Evolutionary conservation across 1,140 invertebrate species (phyloP), one percentile per base, ranked within the genome.

Genomic region (Listronotus oregonensis): DNA sequence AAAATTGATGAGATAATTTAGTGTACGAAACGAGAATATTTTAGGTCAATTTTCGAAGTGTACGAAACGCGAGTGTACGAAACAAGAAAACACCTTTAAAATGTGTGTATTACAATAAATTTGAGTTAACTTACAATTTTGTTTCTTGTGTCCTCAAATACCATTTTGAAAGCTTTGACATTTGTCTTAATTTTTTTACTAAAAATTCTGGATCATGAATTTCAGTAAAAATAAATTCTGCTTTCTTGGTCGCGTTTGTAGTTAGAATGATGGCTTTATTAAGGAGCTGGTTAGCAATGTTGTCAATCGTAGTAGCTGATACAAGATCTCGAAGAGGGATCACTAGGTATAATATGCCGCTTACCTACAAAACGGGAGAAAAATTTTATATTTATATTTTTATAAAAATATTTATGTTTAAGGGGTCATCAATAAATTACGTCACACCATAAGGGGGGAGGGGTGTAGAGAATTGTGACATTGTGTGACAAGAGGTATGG

Each of bases 161-260:
- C 21, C 97, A 83, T 78, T 97, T 94, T 0, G 90, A 92, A 5
- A 27, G 21, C 21, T 27, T 27, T 5, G 21, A 27, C 21, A 27
- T 27, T 27, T 27, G 21, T 27, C 5, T 1, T 59, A 98, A 89
- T 80, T 96, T 97, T 72, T 90, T 86, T 11, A 97, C 86, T 0
- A 98, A 84, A 79, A 97, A 93, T 74, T 96, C 90, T 64, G 93
- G 82, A 77, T 97, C 95, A 32, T 87, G 84, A 71, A 97, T 90
- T 77, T 95, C 89, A 21, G 92, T 89, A 81, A 98, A 96, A 37
- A 97, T 84, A 80, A 97, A 96, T 74, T 89, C 91, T 32, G 89
- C 87, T 80, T 90, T 88, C 51, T 88, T 84, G 1, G 86, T 82
- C 69, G 83, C 82, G 55, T 90, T 89, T 43, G 92, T 94, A 6